Evolutionary conservation across 2,797 vertebrate genomes (phyloP).

Genomic region (Acridotheres tristis): DNA sequence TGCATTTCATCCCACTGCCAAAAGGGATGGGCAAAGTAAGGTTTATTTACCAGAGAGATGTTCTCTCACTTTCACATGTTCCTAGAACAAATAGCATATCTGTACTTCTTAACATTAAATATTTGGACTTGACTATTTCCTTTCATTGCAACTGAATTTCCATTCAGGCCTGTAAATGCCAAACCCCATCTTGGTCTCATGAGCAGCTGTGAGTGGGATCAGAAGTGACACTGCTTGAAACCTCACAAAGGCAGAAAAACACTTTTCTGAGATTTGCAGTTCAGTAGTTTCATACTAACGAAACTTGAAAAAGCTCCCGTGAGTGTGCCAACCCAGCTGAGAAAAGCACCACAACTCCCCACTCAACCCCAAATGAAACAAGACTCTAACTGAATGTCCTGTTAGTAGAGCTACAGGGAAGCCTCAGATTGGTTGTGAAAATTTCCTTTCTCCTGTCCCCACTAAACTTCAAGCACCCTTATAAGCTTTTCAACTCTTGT

Average conservation of each 20-base stretch:
- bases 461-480: neutral
- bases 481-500: neutral
- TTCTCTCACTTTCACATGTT: constrained; percentile 34
- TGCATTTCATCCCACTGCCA: constrained; percentile 26
- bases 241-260: neutral
- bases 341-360: neutral
- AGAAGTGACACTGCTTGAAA: neutral
- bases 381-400: neutral
- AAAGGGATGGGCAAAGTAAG: neutral
- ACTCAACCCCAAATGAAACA: neutral
- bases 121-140: constrained; percentile 14
- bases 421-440: neutral
- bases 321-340: neutral
- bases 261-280: neutral
- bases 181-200: neutral
- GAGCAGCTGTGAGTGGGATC: neutral
- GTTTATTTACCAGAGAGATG: constrained; percentile 32
- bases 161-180: neutral
- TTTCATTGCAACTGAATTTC: constrained; percentile 18
- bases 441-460: neutral
- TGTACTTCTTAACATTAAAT: constrained; percentile 16
- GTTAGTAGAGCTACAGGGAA: neutral
- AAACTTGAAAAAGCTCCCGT: neutral
- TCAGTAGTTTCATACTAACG: neutral
- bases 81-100: constrained; percentile 14